Conservation (phyloP, 2,888 invertebrate genomes). For the Cotesia congregata region DNA sequence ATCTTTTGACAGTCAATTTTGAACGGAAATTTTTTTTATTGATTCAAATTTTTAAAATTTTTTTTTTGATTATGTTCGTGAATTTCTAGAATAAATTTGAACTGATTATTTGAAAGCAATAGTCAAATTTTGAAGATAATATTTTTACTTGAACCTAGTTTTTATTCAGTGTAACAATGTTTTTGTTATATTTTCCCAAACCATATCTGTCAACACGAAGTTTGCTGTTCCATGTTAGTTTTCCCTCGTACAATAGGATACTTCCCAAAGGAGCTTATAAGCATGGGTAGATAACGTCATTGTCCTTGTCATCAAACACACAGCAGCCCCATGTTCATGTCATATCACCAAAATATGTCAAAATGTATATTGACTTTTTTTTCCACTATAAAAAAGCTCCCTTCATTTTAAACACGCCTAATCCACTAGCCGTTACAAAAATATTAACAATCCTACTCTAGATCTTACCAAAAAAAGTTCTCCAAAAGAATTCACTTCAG, state of each 20-base stretch:
- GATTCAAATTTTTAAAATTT: no score
- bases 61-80: no score
- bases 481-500: background rate
- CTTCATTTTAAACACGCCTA: background rate
- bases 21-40: no score
- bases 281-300: constrained; percentile 28
- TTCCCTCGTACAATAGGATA: background rate
- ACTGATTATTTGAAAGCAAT: no score
- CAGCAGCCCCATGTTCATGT: constrained; percentile 13
- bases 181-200: background rate
- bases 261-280: constrained; percentile 13
- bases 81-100: no score
- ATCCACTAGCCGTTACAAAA: background rate
- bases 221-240: constrained; percentile 7
- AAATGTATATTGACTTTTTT: constrained; percentile 8
- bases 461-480: no score
- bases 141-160: no score
- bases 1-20: no score
- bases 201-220: constrained; percentile 12
- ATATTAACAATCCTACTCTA: background rate
- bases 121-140: no score
- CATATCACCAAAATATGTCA: constrained; percentile 2
- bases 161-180: background rate
- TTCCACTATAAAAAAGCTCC: background rate
- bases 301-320: constrained; percentile 17